Evolutionary conservation across 2,113 vertebrate species (phyloP).

Genomic region (Callorhinus ursinus): DNA sequence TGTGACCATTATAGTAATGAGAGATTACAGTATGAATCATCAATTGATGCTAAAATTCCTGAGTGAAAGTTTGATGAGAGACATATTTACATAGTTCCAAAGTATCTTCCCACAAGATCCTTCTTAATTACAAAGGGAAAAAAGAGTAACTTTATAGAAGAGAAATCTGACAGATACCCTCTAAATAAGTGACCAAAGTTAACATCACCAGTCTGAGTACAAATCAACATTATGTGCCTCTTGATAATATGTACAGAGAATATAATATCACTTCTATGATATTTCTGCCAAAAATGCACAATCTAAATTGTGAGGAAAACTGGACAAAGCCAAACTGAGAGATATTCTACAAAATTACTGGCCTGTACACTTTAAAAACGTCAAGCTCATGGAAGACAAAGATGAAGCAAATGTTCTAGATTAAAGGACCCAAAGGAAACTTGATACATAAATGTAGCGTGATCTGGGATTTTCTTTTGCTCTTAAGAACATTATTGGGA

Average conservation of each 20-base stretch:
- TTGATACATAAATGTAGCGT: not conserved
- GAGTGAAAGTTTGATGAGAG: conserved; percentile 20
- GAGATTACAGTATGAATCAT: conserved; percentile 1
- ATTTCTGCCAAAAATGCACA: not conserved
- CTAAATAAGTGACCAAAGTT: conserved; percentile 21
- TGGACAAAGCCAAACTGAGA: not conserved
- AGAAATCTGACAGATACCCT: not conserved
- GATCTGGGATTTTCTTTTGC: conserved; percentile 8
- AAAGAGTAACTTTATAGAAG: not conserved
- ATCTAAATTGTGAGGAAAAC: not conserved
- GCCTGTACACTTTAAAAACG: not conserved
- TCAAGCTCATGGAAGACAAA: not conserved
- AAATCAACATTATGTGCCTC: not conserved
- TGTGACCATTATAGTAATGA: not conserved
- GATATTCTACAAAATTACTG: not conserved
- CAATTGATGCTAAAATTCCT: not conserved
- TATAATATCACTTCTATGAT: not conserved
- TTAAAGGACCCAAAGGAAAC: conserved; percentile 6
- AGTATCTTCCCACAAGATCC: not conserved
- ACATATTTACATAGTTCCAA: not conserved
- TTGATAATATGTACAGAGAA: not conserved
- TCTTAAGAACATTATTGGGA: conserved; percentile 25
- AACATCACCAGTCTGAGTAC: not conserved
- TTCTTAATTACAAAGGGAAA: conserved; percentile 28
- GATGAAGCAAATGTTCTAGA: not conserved